Evolutionary conservation across 2,888 invertebrate genomes (phyloP).

Genomic region (Abscondita cerata): DNA sequence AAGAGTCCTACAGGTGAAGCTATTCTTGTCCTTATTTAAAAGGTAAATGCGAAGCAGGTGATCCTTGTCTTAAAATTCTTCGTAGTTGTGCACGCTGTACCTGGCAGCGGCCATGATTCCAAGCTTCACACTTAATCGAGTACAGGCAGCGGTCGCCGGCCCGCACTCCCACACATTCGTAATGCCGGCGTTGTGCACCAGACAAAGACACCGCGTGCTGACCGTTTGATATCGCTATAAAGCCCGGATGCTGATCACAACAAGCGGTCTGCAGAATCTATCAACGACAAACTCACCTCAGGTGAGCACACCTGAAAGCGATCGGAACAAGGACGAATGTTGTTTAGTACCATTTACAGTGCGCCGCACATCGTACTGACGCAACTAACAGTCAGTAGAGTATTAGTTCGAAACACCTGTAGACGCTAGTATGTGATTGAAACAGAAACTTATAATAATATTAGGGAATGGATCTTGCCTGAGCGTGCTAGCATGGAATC

Average conservation of each 20-base stretch:
- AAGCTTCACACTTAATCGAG: constrained; percentile 48
- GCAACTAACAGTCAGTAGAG: constrained; percentile 60
- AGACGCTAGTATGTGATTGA: constrained; percentile 60
- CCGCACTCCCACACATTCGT: constrained; percentile 46
- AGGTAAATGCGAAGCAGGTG: constrained; percentile 15
- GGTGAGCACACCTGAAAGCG: constrained; percentile 29
- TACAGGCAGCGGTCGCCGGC: constrained; percentile 45
- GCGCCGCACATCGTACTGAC: constrained; percentile 49
- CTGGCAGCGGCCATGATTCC: constrained; percentile 56
- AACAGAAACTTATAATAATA: constrained; percentile 43
- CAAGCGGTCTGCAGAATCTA: constrained; percentile 51
- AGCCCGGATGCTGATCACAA: constrained; percentile 76
- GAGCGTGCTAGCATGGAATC: constrained; percentile 51
- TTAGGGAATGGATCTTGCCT: constrained; percentile 50
- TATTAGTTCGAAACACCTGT: constrained; percentile 61
- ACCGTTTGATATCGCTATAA: constrained; percentile 66
- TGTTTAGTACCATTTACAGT: constrained; percentile 36
- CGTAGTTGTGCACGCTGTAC: constrained; percentile 35
- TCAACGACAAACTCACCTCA: constrained; percentile 34
- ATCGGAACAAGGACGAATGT: constrained; percentile 31
- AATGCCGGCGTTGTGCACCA: constrained; percentile 30
- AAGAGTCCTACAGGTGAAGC: constrained; percentile 52
- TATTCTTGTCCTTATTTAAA: constrained; percentile 31
- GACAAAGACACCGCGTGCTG: constrained; percentile 63
- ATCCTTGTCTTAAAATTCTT: constrained; percentile 38